Conservation (phyloP, 2,113 vertebrate genomes). For the Scophthalmus maximus region DNA sequence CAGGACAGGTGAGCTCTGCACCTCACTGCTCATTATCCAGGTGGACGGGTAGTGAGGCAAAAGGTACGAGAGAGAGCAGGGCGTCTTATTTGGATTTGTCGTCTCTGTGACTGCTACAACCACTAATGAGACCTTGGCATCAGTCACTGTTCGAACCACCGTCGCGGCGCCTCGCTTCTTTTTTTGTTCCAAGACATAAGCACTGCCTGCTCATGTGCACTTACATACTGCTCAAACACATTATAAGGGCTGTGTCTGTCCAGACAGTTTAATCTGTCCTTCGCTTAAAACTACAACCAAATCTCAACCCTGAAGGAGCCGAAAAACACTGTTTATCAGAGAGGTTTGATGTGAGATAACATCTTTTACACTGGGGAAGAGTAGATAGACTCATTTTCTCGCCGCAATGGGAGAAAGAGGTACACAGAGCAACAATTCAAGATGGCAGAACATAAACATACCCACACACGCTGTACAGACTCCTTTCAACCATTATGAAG, state of each 20-base stretch:
- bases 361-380: background rate
- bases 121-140: conserved; percentile 61
- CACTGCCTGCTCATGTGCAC: background rate
- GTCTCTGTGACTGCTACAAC: conserved; percentile 46
- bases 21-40: conserved; percentile 63
- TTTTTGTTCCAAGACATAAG: background rate
- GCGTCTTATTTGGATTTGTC: conserved; percentile 13
- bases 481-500: background rate
- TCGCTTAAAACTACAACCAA: background rate
- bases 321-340: background rate
- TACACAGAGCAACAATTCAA: background rate
- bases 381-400: background rate
- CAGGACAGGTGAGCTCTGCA: conserved; percentile 49
- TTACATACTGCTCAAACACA: background rate
- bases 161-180: background rate
- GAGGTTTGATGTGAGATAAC: background rate
- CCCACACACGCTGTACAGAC: background rate
- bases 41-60: conserved; percentile 41
- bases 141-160: conserved; percentile 16
- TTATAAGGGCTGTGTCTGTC: background rate
- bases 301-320: background rate
- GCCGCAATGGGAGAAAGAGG: background rate
- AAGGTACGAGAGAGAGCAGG: conserved; percentile 13
- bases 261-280: background rate
- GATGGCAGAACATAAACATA: background rate